Evolutionary conservation across 2,797 vertebrate genomes (phyloP).

Genomic region (Etheostoma nigrum): DNA sequence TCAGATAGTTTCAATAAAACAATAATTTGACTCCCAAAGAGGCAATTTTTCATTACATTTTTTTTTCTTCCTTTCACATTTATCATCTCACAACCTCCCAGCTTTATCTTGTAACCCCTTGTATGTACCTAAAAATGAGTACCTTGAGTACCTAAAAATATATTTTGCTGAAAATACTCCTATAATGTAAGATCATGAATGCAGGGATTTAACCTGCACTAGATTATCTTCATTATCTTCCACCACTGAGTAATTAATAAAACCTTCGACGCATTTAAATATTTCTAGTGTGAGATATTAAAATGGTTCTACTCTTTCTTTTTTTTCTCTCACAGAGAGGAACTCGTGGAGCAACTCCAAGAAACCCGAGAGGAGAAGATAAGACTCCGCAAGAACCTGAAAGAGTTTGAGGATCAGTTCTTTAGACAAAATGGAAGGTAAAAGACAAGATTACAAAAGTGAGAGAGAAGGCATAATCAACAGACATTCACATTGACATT

Average conservation of each 20-base stretch:
- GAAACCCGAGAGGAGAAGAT: constrained; percentile 97
- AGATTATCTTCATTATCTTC: background rate
- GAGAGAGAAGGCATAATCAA: background rate
- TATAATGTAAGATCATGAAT: too few relatives aligned
- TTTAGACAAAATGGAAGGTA: constrained; percentile 97
- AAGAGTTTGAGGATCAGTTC: constrained; percentile 98
- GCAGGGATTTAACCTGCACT: too few relatives aligned
- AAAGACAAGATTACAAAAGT: background rate
- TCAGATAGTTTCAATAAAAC: background rate
- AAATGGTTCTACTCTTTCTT: background rate
- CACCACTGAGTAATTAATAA: background rate
- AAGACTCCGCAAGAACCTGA: constrained; percentile 92
- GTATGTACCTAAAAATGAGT: background rate
- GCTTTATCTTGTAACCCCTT: background rate
- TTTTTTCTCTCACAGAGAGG: constrained; percentile 82
- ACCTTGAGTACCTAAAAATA: background rate
- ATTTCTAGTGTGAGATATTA: background rate
- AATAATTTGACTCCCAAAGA: background rate
- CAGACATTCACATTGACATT: background rate
- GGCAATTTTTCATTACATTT: background rate
- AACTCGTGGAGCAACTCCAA: constrained; percentile 96
- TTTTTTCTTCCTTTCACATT: background rate
- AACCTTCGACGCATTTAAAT: background rate
- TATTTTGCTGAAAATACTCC: background rate
- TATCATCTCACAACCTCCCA: background rate